Evolutionary conservation across 2,113 vertebrate genomes (phyloP), one percentile per base, ranked within the genome.

Genomic region (Herpetotheres cachinnans): DNA sequence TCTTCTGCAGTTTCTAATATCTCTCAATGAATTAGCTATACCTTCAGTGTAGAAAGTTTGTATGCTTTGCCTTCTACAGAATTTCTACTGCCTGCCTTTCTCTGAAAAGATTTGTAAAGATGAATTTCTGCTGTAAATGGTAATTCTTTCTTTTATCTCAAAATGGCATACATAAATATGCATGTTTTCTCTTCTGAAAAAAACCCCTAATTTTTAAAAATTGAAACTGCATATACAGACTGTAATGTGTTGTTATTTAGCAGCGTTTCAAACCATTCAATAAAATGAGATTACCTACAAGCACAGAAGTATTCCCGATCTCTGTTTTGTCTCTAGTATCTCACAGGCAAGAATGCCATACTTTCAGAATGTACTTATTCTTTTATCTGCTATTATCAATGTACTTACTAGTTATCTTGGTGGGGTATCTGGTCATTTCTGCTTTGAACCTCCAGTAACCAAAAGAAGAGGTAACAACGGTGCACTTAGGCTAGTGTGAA

Each of bases 1-100:
- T 97, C 99, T 6, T 98, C 98, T 42, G 97, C 98, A 58, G 91
- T 99, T 97, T 98, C 98, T 93, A 98, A 98, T 83, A 97, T 98
- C 50, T 99, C 98, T 92, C 99, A 99, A 52, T 99, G 86, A 95
- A 72, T 80, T 58, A 97, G 91, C 24, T 79, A 1, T 86, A 78
- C 49, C 36, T 91, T 87, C 69, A 62, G 26, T 54, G 34, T 91
- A 94, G 76, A 86, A 34, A 85, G 38, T 74, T 93, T 72, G 79
- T 89, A 92, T 94, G 93, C 72, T 96, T 87, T 96, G 86, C 42
- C 46, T 63, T 91, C 85, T 93, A 76, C 77, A 88, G 69, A 73
- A 73, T 94, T 91, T 24, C 61, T 96, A 34, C 62, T 87, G 61
- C 38, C 50, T 79, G 46, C 59, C 49, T 95, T 95, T 82, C 27